These are phyloP conservation scores for Lepidurus couesii DNA, from an alignment of 1,140 invertebrate species.

Conservation along the genomic window DNA sequence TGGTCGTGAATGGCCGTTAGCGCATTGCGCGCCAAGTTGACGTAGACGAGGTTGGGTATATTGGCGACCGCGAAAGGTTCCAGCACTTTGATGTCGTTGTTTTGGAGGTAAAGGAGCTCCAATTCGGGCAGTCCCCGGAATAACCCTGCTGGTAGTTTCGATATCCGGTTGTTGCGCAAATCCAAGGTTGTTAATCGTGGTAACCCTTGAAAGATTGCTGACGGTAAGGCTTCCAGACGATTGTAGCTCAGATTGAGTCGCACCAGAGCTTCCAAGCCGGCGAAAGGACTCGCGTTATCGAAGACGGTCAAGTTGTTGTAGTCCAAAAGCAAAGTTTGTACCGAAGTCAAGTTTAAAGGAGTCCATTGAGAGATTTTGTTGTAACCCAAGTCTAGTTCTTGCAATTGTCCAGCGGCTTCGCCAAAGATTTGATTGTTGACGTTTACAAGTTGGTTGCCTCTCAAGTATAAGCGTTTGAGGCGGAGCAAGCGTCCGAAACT, in stretches of 20 bases:
- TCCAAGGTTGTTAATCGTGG: conserved; percentile 60
- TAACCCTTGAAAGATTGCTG: conserved; percentile 55
- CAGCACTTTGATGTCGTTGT: conserved; percentile 42
- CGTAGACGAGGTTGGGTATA: conserved; percentile 41
- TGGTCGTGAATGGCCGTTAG: conserved; percentile 41
- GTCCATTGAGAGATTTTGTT: conserved; percentile 68
- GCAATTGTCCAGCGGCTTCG: conserved; percentile 64
- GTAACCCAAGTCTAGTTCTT: conserved; percentile 64
- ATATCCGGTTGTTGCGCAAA: conserved; percentile 63
- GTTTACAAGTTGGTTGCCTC: conserved; percentile 60
- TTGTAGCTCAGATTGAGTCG: conserved; percentile 73
- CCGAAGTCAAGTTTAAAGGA: conserved; percentile 40
- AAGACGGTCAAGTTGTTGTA: conserved; percentile 38
- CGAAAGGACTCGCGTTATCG: conserved; percentile 53
- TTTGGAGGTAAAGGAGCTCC: conserved; percentile 40
- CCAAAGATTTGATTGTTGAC: conserved; percentile 66
- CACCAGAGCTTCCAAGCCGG: conserved; percentile 59
- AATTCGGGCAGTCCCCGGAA: conserved; percentile 56
- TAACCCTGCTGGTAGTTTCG: conserved; percentile 61
- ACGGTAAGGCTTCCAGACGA: conserved; percentile 56
- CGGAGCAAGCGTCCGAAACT: conserved; percentile 57
- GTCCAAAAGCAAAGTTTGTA: conserved; percentile 38
- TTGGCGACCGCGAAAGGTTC: conserved; percentile 42
- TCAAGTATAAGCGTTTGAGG: conserved; percentile 40
- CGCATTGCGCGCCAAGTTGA: conserved; percentile 43